Evolutionary conservation across 2,797 vertebrate species (phyloP), one percentile per base, ranked within the genome.

Genomic region (Ficedula albicollis): DNA sequence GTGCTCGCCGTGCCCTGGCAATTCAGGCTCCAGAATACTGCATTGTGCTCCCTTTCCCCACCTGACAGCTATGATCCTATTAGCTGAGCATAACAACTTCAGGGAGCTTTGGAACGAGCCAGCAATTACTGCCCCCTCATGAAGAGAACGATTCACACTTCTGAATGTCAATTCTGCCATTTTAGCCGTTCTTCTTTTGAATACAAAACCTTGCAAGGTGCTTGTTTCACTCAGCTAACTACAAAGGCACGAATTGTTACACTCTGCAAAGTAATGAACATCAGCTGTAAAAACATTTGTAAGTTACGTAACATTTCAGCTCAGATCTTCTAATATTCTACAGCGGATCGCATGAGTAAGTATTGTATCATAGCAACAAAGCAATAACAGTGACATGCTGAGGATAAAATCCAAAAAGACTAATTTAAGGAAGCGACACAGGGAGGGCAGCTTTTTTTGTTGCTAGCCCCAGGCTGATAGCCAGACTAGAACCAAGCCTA

Each of bases 291-390:
- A 94, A 97, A 94, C 93, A 95, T 84, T 91, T n/a, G 85, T 94
- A 93, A 96, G 88, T 96, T 96, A 95, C 49, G 29, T 97, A 95
- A 97, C 95, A 96, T 91, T 90, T 97, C 90, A 97, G 93, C 92
- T 95, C 95, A 75, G 66, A 92, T 90, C 97, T 81, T 90, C 96
- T 96, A 92, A 87, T 87, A 97, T 94, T 96, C 97, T 79, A 91
- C 90, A 94, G 94, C 8, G 11, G 95, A 96, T 92, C 94, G 95
- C 80, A 96, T 94, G 92, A 97, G 93, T 85, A 97, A 95, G 95
- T 68, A n/a, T 46, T 18, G 97, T 97, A 96, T 97, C 98, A 96
- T 97, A 98, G 97, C 98, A 98, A 98, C 98, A 95, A 93, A 93
- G 97, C 84, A 98, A 88, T 89, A 95, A 97, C 97, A 96, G 86